phyloP scores from a whole-genome alignment of 2,888 invertebrate species.

The Chrysotoxum bicinctum region DNA sequence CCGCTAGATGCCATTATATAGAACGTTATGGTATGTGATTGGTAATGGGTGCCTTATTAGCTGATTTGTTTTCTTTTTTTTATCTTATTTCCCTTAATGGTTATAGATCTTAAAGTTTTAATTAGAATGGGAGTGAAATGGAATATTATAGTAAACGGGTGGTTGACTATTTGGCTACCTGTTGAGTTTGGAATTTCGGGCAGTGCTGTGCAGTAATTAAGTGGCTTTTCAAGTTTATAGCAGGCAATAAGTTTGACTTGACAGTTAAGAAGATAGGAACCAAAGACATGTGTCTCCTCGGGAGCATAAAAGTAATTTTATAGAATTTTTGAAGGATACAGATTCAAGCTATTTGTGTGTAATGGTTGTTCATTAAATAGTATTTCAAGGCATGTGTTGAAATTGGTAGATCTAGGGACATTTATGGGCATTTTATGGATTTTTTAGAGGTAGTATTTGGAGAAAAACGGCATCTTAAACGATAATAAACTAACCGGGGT shows the following conservation, averaged over 20 bases:
- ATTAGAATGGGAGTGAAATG: slow-evolving; percentile 67
- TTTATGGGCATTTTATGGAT: not conserved
- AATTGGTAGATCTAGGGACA: not conserved
- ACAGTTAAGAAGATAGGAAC: slow-evolving; percentile 25
- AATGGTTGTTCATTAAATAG: not conserved
- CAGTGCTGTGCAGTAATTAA: slow-evolving; percentile 47
- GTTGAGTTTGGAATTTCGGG: slow-evolving; percentile 67
- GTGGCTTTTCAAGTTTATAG: slow-evolving; percentile 60
- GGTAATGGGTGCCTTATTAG: slow-evolving; percentile 70
- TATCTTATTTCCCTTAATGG: slow-evolving; percentile 45
- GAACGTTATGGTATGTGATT: slow-evolving; percentile 71
- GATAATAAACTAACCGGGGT: not conserved
- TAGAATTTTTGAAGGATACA: not conserved
- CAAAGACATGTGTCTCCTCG: not conserved
- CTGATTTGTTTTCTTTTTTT: slow-evolving; percentile 51
- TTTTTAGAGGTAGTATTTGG: not conserved
- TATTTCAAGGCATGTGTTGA: not conserved
- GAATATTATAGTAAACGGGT: slow-evolving; percentile 35
- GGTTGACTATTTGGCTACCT: slow-evolving; percentile 44
- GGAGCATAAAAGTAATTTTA: not conserved
- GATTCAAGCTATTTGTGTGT: not conserved
- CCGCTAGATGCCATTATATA: slow-evolving; percentile 43
- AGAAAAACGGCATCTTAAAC: not conserved
- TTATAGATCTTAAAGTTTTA: slow-evolving; percentile 72
- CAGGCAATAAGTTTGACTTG: slow-evolving; percentile 53